Conservation (phyloP, 2,888 invertebrate species). For the Copidosoma aretas region DNA sequence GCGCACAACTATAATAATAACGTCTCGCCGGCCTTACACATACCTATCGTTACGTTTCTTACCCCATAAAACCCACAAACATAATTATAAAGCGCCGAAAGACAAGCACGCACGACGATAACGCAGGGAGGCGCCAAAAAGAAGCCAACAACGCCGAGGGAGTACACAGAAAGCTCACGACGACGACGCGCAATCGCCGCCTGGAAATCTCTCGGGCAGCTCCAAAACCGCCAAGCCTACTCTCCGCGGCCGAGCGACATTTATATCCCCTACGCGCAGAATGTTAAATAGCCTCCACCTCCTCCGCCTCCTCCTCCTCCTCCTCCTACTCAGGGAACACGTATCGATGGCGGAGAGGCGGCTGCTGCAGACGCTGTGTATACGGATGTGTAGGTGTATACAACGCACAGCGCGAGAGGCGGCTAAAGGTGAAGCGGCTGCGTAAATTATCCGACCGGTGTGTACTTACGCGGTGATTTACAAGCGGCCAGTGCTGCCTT, state of each 20-base stretch:
- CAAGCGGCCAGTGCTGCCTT: slow-evolving; percentile 57
- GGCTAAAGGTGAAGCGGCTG: slow-evolving; percentile 47
- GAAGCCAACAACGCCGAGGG: not conserved
- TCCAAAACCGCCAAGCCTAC: not conserved
- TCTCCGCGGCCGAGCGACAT: slow-evolving; percentile 29
- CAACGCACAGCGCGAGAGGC: not conserved
- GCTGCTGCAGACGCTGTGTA: too few relatives aligned
- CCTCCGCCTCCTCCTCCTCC: not conserved
- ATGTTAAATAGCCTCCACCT: slow-evolving; percentile 18
- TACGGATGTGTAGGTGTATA: too few relatives aligned
- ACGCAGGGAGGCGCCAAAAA: not conserved
- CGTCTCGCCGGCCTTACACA: too few relatives aligned
- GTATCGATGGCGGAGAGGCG: not conserved
- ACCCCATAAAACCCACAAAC: not conserved
- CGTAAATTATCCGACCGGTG: slow-evolving; percentile 61
- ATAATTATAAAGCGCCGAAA: slow-evolving; percentile 29
- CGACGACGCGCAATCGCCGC: too few relatives aligned
- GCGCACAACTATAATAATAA: too few relatives aligned
- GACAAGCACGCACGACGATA: not conserved
- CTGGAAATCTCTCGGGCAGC: not conserved
- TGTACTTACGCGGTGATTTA: slow-evolving; percentile 62
- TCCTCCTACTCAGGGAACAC: not conserved
- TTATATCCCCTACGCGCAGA: slow-evolving; percentile 30
- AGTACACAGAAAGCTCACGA: too few relatives aligned
- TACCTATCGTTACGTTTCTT: too few relatives aligned